Base-by-base conservation (phyloP, 2,888 invertebrate species). In the Mesorhabditis belari region DNA sequence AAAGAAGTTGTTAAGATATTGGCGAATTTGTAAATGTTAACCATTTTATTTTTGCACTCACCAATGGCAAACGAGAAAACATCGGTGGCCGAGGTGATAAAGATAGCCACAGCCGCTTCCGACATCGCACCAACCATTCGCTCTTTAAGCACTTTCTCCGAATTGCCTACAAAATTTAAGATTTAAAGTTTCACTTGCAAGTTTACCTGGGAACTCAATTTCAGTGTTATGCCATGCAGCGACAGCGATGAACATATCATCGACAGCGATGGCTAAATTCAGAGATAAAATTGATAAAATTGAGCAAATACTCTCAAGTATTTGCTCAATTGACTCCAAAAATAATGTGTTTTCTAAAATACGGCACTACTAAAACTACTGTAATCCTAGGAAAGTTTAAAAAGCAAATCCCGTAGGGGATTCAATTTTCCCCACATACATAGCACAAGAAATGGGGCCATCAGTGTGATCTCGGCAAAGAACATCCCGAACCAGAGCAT, bases 221-320 rank as follows among this genome's bases (percentile, higher is more conserved):
- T 90, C 89, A 0, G 92, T 92, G 61, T 92, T 86, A 64, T 92
- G 86, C 93, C 93, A 93, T 0, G 92, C 92, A 3, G 92, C 92
- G 75, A 93, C 84, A 89, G 93, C 91, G 24, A 94, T 93, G 81
- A 94, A 94, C 1, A 92, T 93, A 81, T 93, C 93, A 81, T 94
- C 93, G 64, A 93, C 92, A 64, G 93, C 93, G 77, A 94, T 92
- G 77, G 92, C 93, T 92, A 82, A 82, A 71, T 70, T 63, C 28
- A 49, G 23, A 25, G 17, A 19, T 29, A 6, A 55, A 9, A 6
- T 26, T 56, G 28, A 4, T 28, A 53, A 53, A 3, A 23, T 21
- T 24, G n/a, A n/a, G n/a, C n/a, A n/a, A 27, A 35, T 35, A 35
- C 17, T 12, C 35, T 35, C 17, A n/a, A n/a, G n/a, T 35, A 35